Percentiles rank a stretch among this genome's conserved stretches.
These are phyloP conservation scores for Pluvianellus socialis DNA, from an alignment of 2,113 vertebrate genomes.

Conservation along the genomic window DNA sequence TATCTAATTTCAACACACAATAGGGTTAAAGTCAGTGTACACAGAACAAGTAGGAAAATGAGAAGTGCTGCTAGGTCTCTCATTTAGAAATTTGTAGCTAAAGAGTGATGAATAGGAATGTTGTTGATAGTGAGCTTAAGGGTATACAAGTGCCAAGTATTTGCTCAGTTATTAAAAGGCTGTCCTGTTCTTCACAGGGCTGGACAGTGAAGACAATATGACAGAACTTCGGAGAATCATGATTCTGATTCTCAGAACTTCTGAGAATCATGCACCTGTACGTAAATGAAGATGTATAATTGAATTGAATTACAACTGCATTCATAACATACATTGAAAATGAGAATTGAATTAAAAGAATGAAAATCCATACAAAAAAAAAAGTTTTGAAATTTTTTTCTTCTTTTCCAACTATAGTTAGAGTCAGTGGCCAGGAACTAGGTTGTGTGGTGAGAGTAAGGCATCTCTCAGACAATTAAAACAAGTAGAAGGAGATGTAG, in stretches of 20 bases:
- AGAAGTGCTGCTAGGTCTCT: not conserved
- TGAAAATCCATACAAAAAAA: not conserved
- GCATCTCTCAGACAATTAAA: not conserved
- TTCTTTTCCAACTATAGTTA: not conserved
- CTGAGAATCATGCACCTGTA: not conserved
- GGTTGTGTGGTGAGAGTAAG: not conserved
- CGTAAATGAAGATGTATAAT: not conserved
- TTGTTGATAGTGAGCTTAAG: not conserved
- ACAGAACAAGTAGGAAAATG: not conserved
- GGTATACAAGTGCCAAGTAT: not conserved
- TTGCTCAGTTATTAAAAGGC: not conserved
- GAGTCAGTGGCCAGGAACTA: not conserved
- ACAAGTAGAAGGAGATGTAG: not conserved
- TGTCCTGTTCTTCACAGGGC: not conserved
- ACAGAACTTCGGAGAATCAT: not conserved
- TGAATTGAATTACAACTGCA: not conserved
- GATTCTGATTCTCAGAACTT: no score
- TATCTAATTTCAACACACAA: not conserved
- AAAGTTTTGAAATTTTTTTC: not conserved
- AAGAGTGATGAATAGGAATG: not conserved
- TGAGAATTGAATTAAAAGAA: not conserved
- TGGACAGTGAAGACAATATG: not conserved
- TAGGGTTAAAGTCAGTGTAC: not conserved
- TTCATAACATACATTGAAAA: not conserved
- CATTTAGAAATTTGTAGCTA: not conserved